These are phyloP conservation scores for Porites australiensis DNA, from an alignment of 64 coral and sea anemone genomes.

Conservation along the genomic window DNA sequence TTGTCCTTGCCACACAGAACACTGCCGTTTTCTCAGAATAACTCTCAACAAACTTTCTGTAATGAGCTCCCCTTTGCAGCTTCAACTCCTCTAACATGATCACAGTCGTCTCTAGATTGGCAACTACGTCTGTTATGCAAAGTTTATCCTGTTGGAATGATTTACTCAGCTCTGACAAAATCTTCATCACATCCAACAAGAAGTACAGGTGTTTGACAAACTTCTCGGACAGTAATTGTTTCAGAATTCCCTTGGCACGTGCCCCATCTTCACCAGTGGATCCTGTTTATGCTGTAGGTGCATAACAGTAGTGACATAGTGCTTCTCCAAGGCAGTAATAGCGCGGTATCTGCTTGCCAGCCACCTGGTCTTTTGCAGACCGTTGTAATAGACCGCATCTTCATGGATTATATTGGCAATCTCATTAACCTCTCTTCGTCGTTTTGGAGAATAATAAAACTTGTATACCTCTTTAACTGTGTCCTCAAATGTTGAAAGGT, in stretches of 20 bases:
- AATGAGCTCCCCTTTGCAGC: too few relatives aligned
- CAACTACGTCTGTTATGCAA: constrained; percentile 36
- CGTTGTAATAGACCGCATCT: too few relatives aligned
- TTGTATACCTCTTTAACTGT: constrained; percentile 41
- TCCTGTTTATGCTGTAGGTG: constrained; percentile 40
- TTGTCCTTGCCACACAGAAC: constrained; percentile 21
- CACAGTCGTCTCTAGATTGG: constrained; percentile 8
- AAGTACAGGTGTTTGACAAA: constrained; percentile 51
- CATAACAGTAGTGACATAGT: constrained; percentile 31
- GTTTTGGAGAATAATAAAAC: constrained; percentile 56
- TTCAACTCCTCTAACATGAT: background rate
- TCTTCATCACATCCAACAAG: constrained; percentile 51
- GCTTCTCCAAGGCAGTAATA: constrained; percentile 50
- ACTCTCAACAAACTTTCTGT: constrained; percentile 6
- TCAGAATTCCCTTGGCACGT: constrained; percentile 61
- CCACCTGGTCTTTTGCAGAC: constrained; percentile 32
- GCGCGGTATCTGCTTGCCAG: constrained; percentile 61
- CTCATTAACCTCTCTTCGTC: constrained; percentile 62
- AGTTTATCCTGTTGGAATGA: constrained; percentile 43
- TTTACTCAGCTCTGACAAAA: constrained; percentile 51
- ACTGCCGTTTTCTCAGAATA: constrained; percentile 1
- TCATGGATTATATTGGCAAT: constrained; percentile 47
- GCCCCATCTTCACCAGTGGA: constrained; percentile 66
- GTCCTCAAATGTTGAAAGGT: constrained; percentile 13
- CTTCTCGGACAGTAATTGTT: constrained; percentile 44